phyloP scores from a whole-genome alignment of 2,888 invertebrate species.

The Drosophila ustulata region DNA sequence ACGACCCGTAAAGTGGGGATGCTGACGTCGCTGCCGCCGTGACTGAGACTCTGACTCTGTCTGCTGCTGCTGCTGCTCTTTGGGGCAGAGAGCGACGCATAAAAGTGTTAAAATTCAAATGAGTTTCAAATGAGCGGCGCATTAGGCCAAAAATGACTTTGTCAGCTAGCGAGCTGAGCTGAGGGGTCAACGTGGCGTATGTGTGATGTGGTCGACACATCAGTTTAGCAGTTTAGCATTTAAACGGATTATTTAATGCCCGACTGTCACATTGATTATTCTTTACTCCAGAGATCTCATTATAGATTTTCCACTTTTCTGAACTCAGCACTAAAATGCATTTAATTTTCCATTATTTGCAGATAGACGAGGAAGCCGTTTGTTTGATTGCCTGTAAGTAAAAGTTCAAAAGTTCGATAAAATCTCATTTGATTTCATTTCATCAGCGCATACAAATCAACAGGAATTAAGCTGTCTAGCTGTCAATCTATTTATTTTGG shows the following conservation, averaged over 20 bases:
- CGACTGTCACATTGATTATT: not conserved
- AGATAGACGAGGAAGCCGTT: constrained; percentile 2
- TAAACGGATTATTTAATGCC: constrained; percentile 51
- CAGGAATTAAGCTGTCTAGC: constrained; percentile 60
- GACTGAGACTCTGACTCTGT: not conserved
- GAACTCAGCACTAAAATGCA: constrained; percentile 8
- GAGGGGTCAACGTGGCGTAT: constrained; percentile 68
- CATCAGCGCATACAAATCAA: constrained; percentile 66
- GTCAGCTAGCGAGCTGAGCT: constrained; percentile 27
- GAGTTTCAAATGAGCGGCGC: constrained; percentile 69
- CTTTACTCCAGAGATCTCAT: not conserved
- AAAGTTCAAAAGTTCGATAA: constrained; percentile 7
- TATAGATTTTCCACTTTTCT: constrained; percentile 6
- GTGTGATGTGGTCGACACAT: constrained; percentile 40
- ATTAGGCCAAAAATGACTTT: constrained; percentile 60
- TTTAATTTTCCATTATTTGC: constrained; percentile 21
- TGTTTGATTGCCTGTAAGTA: constrained; percentile 13
- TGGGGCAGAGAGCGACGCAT: constrained; percentile 29
- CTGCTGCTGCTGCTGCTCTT: constrained; percentile 15
- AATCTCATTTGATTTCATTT: not conserved
- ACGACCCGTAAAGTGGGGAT: constrained; percentile 60
- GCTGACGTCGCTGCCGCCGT: constrained; percentile 33
- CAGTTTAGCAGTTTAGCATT: constrained; percentile 36
- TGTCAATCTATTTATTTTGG: constrained; percentile 37
- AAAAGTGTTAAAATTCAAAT: constrained; percentile 80